phyloP scores from a whole-genome alignment of 2,113 vertebrate genomes.

The Pangasianodon hypophthalmus region DNA sequence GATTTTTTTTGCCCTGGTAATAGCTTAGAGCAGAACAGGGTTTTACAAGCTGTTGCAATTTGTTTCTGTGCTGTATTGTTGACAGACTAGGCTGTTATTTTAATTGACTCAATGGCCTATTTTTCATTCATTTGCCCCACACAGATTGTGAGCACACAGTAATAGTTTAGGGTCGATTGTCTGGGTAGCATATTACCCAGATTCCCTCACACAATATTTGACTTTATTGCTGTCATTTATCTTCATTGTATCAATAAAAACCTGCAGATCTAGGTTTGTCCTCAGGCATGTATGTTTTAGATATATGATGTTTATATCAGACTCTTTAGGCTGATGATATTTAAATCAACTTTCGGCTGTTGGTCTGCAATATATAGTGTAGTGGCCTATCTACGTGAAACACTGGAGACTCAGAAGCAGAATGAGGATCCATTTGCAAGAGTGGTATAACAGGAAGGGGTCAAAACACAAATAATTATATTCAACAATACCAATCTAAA shows the following conservation, averaged over 20 bases:
- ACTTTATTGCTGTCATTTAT: not conserved
- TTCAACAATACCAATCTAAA: not conserved
- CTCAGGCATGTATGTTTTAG: not conserved
- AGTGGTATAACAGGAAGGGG: not conserved
- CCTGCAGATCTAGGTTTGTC: not conserved
- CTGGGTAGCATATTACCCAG: not conserved
- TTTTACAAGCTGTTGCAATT: conserved; percentile 3
- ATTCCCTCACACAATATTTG: no score
- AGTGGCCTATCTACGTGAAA: not conserved
- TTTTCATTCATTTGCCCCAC: not conserved
- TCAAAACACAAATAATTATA: not conserved
- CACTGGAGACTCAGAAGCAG: no score
- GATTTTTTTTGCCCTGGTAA: not conserved
- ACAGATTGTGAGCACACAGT: not conserved
- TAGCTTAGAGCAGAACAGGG: not conserved
- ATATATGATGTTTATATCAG: not conserved
- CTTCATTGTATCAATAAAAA: not conserved
- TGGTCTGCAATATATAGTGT: not conserved
- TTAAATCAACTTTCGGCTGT: not conserved
- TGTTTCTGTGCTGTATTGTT: not conserved
- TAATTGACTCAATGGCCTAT: not conserved
- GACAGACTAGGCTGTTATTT: not conserved
- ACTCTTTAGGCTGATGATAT: not conserved
- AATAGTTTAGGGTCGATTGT: not conserved
- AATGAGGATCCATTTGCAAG: not conserved